Conservation (phyloP, 2,797 vertebrate genomes). For the Chloroceryle inda region DNA sequence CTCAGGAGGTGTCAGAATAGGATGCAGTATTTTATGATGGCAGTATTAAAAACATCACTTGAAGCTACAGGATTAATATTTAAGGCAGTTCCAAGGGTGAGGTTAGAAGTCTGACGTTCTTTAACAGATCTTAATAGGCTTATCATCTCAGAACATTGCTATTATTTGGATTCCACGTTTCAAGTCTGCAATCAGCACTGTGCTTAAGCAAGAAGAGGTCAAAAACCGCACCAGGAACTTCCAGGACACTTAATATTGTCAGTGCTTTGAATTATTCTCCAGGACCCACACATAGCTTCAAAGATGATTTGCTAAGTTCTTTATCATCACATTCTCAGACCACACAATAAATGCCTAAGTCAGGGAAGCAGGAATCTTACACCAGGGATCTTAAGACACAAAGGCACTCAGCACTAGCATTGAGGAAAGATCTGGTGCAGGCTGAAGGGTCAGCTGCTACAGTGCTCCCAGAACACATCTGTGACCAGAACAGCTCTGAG, state of each 20-base stretch:
- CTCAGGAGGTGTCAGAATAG: background rate
- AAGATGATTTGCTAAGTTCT: background rate
- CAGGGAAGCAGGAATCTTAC: background rate
- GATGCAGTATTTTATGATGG: background rate
- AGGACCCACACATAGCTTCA: background rate
- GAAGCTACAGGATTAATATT: background rate
- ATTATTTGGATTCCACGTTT: background rate
- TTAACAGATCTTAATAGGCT: background rate
- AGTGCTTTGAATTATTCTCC: background rate
- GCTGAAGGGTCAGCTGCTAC: background rate
- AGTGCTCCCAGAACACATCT: background rate
- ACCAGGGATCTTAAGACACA: background rate
- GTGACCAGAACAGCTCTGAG: background rate
- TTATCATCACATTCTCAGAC: background rate
- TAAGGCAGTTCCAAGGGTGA: background rate
- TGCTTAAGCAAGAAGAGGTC: slow-evolving; percentile 15
- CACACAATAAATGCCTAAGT: background rate
- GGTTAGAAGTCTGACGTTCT: background rate
- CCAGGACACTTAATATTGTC: background rate
- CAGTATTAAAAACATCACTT: background rate
- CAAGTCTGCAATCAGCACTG: background rate
- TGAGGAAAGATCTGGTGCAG: background rate
- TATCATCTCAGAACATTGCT: background rate
- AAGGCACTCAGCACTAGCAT: background rate
- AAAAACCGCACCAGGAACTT: background rate